These are phyloP conservation scores for Procavia capensis DNA, from an alignment of 2,113 vertebrate genomes.

Conservation along the genomic window DNA sequence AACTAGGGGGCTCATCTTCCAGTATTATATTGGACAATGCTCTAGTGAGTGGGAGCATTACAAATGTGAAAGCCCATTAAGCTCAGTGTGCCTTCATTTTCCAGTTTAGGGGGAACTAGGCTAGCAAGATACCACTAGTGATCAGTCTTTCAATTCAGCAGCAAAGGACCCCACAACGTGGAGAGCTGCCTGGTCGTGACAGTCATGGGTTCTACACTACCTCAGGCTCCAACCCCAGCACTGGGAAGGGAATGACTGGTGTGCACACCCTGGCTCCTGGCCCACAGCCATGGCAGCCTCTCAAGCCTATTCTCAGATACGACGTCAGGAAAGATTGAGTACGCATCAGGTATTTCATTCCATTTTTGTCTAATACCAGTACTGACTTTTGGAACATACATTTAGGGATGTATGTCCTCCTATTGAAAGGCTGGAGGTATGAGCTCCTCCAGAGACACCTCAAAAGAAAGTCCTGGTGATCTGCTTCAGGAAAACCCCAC, in stretches of 20 bases:
- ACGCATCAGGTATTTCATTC: fast-evolving
- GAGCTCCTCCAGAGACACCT: not conserved
- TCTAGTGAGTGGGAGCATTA: not conserved
- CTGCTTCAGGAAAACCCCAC: too few species aligned
- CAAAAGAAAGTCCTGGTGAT: too few species aligned
- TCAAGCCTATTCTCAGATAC: fast-evolving
- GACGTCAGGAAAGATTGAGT: not conserved
- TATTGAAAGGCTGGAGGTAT: not conserved
- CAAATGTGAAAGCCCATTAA: not conserved
- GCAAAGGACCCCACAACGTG: fast-evolving
- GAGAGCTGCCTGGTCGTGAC: not conserved
- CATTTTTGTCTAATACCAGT: fast-evolving
- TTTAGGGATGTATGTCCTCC: fast-evolving
- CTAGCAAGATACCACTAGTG: fast-evolving
- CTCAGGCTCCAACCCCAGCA: not conserved
- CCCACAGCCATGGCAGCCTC: fast-evolving
- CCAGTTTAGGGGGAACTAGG: not conserved
- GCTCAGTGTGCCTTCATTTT: not conserved
- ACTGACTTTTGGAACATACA: fast-evolving
- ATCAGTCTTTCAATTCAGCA: not conserved
- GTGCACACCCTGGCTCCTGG: not conserved
- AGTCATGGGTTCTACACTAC: fast-evolving
- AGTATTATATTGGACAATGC: not conserved
- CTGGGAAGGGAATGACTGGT: not conserved
- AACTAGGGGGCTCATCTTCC: not conserved